Conservation (phyloP, 2,888 invertebrate genomes). For the Hypselothyrea guttata region DNA sequence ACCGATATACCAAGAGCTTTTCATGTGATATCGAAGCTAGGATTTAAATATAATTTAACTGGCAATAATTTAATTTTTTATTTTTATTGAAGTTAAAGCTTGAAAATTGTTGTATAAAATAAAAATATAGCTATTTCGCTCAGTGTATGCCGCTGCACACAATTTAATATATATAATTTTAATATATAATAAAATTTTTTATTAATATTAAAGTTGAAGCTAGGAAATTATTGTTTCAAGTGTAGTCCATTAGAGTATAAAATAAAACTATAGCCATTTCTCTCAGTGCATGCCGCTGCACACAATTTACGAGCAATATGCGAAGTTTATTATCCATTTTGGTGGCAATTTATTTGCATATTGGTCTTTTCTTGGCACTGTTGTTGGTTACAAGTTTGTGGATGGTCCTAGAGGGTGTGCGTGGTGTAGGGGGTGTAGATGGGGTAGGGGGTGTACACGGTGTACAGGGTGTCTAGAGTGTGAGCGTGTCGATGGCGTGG, state of each 20-base stretch:
- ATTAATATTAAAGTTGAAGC: not conserved
- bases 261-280: no score
- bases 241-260: no score
- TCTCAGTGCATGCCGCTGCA: conserved; percentile 42
- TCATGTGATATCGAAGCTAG: no score
- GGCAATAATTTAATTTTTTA: no score
- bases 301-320: conserved; percentile 54
- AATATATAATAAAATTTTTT: not conserved
- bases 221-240: not conserved
- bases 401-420: not conserved
- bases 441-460: conserved; percentile 1
- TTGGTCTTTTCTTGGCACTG: conserved; percentile 61
- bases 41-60: no score
- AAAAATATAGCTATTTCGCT: no score
- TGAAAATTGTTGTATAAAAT: no score
- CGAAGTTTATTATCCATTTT: conserved; percentile 63
- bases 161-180: not conserved
- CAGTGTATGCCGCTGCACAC: no score
- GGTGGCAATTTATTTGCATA: conserved; percentile 65
- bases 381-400: not conserved
- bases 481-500: conserved; percentile 66
- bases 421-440: not conserved
- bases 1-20: no score
- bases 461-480: conserved; percentile 11
- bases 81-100: no score